Conservation (phyloP, 2,113 vertebrate genomes). For the Psammodynastes pulverulentus region DNA sequence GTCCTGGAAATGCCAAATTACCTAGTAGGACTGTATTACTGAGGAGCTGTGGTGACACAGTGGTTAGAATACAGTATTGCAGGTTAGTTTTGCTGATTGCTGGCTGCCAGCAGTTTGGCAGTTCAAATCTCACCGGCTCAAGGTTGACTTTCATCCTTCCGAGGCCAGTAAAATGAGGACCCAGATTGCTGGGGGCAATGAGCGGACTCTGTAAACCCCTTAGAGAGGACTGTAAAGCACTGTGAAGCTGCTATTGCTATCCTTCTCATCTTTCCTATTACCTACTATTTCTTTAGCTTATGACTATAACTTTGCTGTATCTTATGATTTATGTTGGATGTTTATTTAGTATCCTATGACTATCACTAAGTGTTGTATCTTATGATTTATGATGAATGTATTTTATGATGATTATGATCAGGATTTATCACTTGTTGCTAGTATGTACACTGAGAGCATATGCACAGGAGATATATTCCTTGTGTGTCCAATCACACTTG, state of each 20-base stretch:
- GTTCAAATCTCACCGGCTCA: too few species aligned
- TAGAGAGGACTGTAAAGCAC: too few species aligned
- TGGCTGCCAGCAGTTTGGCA: too few species aligned
- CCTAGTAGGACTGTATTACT: too few species aligned
- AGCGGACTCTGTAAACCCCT: too few species aligned
- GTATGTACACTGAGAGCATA: not conserved
- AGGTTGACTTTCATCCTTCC: too few species aligned
- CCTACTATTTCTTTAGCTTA: not conserved
- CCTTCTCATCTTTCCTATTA: not conserved
- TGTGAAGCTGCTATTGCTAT: not conserved
- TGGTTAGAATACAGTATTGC: too few species aligned
- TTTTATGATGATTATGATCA: not conserved
- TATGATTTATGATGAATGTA: not conserved
- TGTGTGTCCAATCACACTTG: not conserved
- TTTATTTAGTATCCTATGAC: not conserved
- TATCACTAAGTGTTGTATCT: not conserved
- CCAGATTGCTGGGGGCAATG: too few species aligned
- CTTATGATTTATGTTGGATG: not conserved
- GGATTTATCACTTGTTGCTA: not conserved
- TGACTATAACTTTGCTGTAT: not conserved
- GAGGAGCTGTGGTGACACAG: too few species aligned
- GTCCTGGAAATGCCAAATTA: too few species aligned
- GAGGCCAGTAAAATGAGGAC: too few species aligned
- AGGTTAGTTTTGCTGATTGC: too few species aligned
- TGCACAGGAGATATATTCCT: not conserved